phyloP scores from a whole-genome alignment of 2,888 invertebrate species.

The Fabriciana adippe region DNA sequence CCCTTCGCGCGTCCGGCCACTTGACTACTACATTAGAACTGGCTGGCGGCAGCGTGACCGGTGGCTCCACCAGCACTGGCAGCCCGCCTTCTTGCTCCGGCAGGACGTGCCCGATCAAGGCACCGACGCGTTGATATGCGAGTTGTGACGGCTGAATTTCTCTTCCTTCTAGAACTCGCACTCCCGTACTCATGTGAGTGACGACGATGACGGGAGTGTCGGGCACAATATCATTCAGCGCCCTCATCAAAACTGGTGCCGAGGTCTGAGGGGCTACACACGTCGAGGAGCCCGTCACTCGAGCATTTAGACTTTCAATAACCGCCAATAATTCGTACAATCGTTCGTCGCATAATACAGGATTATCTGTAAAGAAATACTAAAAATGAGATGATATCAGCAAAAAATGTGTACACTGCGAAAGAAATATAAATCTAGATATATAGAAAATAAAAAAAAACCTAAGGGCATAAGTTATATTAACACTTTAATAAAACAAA shows the following conservation, averaged over 20 bases:
- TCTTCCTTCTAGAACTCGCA: slow-evolving; percentile 47
- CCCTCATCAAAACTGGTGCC: slow-evolving; percentile 62
- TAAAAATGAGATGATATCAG: slow-evolving; percentile 9
- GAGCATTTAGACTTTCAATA: slow-evolving; percentile 87
- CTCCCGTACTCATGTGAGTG: slow-evolving; percentile 53
- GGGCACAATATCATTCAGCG: slow-evolving; percentile 66
- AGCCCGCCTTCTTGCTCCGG: slow-evolving; percentile 66
- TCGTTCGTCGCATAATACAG: slow-evolving; percentile 89
- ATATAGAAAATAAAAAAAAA: not conserved
- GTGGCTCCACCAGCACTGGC: slow-evolving; percentile 71
- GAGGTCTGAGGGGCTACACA: slow-evolving; percentile 69
- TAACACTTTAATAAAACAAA: not conserved
- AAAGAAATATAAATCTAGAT: not conserved
- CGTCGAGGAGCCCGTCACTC: slow-evolving; percentile 86
- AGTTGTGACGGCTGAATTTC: slow-evolving; percentile 53
- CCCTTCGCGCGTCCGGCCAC: slow-evolving; percentile 66
- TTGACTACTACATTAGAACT: slow-evolving; percentile 67
- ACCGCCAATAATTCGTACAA: slow-evolving; percentile 86
- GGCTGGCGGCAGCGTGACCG: slow-evolving; percentile 66
- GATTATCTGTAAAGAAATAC: slow-evolving; percentile 85
- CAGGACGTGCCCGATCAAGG: slow-evolving; percentile 66
- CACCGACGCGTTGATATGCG: slow-evolving; percentile 65
- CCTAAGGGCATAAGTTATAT: not conserved
- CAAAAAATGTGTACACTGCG: not conserved
- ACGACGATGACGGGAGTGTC: slow-evolving; percentile 61